These are phyloP conservation scores for Clupea harengus DNA, from an alignment of 2,113 vertebrate species.

Conservation along the genomic window DNA sequence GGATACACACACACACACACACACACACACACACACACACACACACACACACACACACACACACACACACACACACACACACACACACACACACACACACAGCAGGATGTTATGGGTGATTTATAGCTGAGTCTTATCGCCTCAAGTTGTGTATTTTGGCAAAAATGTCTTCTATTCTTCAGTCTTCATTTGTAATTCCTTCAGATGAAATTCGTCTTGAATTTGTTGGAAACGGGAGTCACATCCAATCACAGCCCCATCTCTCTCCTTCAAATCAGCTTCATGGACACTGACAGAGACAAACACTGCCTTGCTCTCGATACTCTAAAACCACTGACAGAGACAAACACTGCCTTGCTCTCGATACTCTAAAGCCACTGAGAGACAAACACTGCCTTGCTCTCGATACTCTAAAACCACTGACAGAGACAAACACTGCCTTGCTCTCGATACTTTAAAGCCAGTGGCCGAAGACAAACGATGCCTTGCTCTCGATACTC, in stretches of 20 bases:
- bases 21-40: not conserved
- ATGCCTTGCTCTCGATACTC: too few relatives aligned
- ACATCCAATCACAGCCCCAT: not conserved
- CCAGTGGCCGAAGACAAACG: too few relatives aligned
- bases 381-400: not conserved
- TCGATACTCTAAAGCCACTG: too few relatives aligned
- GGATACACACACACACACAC: not conserved
- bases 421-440: too few relatives aligned
- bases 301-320: not conserved
- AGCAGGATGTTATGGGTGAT: not conserved
- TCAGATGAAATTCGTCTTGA: not conserved
- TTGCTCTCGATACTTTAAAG: too few relatives aligned
- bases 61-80: too few relatives aligned
- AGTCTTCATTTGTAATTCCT: not conserved
- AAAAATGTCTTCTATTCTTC: not conserved
- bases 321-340: too few relatives aligned
- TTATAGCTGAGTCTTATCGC: not conserved
- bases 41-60: not conserved
- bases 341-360: not conserved
- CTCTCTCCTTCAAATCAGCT: not conserved
- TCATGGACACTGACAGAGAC: not conserved
- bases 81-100: not conserved
- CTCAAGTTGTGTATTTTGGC: not conserved
- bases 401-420: too few relatives aligned
- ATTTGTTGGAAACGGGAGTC: not conserved